These are phyloP conservation scores for Trachelus tabidus DNA, from an alignment of 2,888 invertebrate genomes.

Conservation along the genomic window DNA sequence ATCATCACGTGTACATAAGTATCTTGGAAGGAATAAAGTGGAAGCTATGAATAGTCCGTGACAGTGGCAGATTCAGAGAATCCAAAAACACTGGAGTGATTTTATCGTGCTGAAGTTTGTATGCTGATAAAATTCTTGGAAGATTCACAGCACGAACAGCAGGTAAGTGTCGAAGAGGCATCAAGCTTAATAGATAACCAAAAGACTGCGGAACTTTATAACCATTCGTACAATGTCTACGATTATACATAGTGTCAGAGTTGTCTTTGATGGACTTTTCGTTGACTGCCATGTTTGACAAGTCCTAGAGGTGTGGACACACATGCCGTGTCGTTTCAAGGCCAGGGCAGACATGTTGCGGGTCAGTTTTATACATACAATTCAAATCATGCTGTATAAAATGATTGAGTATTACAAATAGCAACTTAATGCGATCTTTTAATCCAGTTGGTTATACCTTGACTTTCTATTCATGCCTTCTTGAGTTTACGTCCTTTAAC, in stretches of 20 bases:
- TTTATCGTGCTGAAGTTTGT: neutral
- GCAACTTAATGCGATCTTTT: neutral
- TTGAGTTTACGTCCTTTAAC: neutral
- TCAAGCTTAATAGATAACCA: neutral
- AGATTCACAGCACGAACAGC: neutral
- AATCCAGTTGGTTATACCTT: neutral
- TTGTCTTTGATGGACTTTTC: neutral
- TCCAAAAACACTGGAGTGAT: neutral
- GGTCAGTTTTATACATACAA: neutral
- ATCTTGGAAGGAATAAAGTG: neutral
- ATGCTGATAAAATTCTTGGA: neutral
- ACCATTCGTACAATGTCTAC: neutral
- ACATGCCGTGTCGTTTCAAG: conserved; percentile 38
- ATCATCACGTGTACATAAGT: neutral
- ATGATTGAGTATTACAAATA: neutral
- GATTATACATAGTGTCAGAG: neutral
- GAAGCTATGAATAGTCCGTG: neutral
- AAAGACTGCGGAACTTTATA: neutral
- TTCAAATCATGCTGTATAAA: neutral
- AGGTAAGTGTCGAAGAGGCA: neutral
- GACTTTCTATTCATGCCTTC: neutral
- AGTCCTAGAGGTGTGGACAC: conserved; percentile 17
- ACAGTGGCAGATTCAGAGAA: neutral
- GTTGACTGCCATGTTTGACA: conserved; percentile 3
- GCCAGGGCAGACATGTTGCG: conserved; percentile 42